phyloP scores from a whole-genome alignment of 2,888 invertebrate species.

The Tachina fera region DNA sequence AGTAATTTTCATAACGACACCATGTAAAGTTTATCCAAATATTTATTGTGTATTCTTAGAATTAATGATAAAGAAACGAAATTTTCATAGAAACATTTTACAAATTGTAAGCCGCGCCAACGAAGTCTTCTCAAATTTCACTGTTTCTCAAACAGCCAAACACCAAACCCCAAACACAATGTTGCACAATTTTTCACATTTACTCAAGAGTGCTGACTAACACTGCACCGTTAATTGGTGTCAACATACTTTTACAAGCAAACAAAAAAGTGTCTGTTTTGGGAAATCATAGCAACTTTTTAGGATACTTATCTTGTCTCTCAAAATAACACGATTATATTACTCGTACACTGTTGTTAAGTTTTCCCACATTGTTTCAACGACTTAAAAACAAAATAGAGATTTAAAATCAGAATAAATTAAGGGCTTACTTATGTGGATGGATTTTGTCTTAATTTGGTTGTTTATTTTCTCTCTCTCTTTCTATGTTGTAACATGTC shows the following conservation, averaged over 20 bases:
- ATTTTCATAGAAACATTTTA: background rate
- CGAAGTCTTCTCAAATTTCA: background rate
- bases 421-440: background rate
- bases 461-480: background rate
- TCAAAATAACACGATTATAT: background rate
- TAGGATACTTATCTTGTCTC: background rate
- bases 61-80: background rate
- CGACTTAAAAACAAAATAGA: background rate
- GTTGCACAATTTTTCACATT: slow-evolving; percentile 20
- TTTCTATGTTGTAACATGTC: background rate
- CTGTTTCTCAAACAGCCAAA: background rate
- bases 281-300: background rate
- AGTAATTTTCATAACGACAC: no score
- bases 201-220: background rate
- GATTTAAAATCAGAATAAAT: slow-evolving; percentile 13
- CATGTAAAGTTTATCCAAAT: no score
- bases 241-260: background rate
- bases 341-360: slow-evolving; percentile 9
- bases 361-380: background rate
- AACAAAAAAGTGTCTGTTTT: background rate
- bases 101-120: background rate
- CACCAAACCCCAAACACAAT: background rate
- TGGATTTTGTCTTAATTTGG: background rate
- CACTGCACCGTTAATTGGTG: background rate
- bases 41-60: no score